Evolutionary conservation across 2,113 vertebrate species (phyloP), one percentile per base, ranked within the genome.

Genomic region (Climacteris rufus): DNA sequence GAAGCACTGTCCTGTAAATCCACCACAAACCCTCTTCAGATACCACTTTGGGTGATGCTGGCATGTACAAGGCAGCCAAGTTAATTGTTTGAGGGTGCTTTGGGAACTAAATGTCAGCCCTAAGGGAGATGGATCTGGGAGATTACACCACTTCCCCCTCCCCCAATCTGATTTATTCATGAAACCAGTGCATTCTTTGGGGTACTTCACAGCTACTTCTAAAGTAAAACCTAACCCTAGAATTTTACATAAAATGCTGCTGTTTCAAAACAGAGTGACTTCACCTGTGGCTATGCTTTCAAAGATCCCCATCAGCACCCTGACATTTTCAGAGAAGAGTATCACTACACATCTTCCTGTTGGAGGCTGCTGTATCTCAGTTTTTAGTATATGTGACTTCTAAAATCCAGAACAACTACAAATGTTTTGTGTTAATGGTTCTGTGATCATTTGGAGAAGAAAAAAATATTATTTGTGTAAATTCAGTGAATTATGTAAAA

Each of bases 61-160:
- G 7, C 44, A 37, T 0, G 0, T 6, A 68, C 16, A 64, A 60
- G 25, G 18, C 10, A 2, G 28, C 7, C 61, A 77, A 18, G 13
- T 25, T 33, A 33, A 11, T 30, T 68, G 8, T 31, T 70, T 84
- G 13, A 44, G 15, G 2, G 2, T 78, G 15, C 20, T 35, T 81
- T 70, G 31, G 15, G 7, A 64, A 63, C 7, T 30, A 81, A 81
- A 74, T 24, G 5, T 66, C 56, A 92, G 2, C 13, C 13, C 3
- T 47, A 31, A 59, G 14, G 44, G 7, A 71, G 50, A 87, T 23
- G 18, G 17, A 49, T 65, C 24, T 49, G 40, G 7, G 23, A n/a
- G 9, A 31, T 78, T 59, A 59, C 7, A 3, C 2, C 10, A 24
- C 5, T 25, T 44, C 2, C 11, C 4, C 9, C 10, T 39, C 4